These are phyloP conservation scores for Malachius bipustulatus DNA, from an alignment of 2,888 invertebrate genomes.

Conservation along the genomic window DNA sequence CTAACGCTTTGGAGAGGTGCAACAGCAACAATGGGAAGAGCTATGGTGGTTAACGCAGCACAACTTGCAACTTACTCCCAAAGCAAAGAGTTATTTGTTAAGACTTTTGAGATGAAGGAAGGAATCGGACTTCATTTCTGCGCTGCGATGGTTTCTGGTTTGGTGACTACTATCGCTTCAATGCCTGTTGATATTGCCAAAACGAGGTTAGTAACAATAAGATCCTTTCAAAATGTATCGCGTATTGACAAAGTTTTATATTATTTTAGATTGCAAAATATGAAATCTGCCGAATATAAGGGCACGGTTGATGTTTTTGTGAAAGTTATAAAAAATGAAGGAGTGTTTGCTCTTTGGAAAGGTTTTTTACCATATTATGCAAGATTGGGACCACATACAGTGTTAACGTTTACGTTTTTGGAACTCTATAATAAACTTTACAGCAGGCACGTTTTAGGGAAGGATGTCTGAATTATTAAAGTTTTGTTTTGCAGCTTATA, in stretches of 20 bases:
- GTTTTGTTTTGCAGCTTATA: too few relatives aligned
- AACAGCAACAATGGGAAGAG: slow-evolving; percentile 73
- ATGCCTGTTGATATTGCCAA: slow-evolving; percentile 99
- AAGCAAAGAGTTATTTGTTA: slow-evolving; percentile 55
- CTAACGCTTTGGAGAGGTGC: slow-evolving; percentile 87
- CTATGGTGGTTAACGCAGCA: slow-evolving; percentile 98
- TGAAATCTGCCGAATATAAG: slow-evolving; percentile 80
- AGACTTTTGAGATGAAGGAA: slow-evolving; percentile 48
- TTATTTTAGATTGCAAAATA: slow-evolving; percentile 83
- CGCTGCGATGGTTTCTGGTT: slow-evolving; percentile 94
- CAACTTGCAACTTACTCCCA: slow-evolving; percentile 97
- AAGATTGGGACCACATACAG: slow-evolving; percentile 94
- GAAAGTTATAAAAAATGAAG: slow-evolving; percentile 75
- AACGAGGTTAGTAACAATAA: slow-evolving; percentile 56
- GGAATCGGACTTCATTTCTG: slow-evolving; percentile 84
- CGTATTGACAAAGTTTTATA: slow-evolving; percentile 12
- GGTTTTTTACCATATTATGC: slow-evolving; percentile 97
- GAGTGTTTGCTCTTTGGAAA: slow-evolving; percentile 92
- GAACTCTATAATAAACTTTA: slow-evolving; percentile 87
- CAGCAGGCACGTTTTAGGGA: slow-evolving; percentile 30
- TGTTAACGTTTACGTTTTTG: slow-evolving; percentile 92
- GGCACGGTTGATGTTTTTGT: slow-evolving; percentile 70
- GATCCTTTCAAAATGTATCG: not conserved
- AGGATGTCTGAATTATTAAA: too few relatives aligned
- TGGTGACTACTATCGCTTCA: slow-evolving; percentile 91